Percentiles rank a stretch among this genome's conserved stretches.
These are phyloP conservation scores for Himalopsyche anomala DNA, from an alignment of 2,888 invertebrate genomes.

Conservation along the genomic window DNA sequence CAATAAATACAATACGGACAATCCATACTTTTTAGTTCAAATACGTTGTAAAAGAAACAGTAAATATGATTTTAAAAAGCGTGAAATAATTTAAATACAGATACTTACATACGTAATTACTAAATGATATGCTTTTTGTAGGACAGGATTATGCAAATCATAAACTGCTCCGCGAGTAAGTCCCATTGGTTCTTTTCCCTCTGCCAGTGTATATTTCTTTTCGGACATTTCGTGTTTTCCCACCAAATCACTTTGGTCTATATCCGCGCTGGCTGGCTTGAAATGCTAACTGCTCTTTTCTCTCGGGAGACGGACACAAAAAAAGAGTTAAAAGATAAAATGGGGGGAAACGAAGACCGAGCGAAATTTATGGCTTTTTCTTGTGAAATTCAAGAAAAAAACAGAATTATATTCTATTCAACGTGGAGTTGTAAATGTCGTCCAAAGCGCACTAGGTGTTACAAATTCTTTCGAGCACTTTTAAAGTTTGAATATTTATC, in stretches of 20 bases:
- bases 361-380: constrained; percentile 37
- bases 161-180: not conserved
- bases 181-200: not conserved
- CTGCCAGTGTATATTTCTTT: constrained; percentile 24
- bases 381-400: constrained; percentile 34
- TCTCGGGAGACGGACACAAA: constrained; percentile 6
- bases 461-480: no score
- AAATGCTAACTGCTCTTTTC: constrained; percentile 35
- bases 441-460: not conserved
- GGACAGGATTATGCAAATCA: not conserved
- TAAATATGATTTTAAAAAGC: no score
- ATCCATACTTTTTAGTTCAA: no score
- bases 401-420: constrained; percentile 33
- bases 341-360: constrained; percentile 27
- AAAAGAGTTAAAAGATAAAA: constrained; percentile 43
- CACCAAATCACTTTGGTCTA: constrained; percentile 40
- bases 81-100: no score
- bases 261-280: constrained; percentile 1
- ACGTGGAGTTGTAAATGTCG: constrained; percentile 38
- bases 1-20: no score
- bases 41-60: no score
- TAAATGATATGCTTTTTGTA: no score
- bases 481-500: no score
- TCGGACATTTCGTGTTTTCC: constrained; percentile 41
- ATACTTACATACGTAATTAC: no score